Evolutionary conservation across 2,113 vertebrate genomes (phyloP), one percentile per base, ranked within the genome.

Genomic region (Nanorana parkeri): DNA sequence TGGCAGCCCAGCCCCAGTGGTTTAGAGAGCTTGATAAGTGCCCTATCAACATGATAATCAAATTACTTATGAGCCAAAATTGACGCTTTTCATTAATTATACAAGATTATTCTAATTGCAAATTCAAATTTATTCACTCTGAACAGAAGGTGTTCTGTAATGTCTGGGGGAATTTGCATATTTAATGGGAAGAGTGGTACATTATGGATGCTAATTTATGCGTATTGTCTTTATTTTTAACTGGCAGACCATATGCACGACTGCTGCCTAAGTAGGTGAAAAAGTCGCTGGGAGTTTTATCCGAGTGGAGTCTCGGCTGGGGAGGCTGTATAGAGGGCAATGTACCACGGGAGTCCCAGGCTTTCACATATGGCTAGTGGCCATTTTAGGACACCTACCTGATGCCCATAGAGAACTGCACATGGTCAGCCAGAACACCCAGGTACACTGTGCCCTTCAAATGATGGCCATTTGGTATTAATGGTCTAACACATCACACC

Each of bases 71-170:
- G 93, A 94, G 95, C 94, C 94, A 95, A 95, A 97, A 94, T 93
- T 95, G 96, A 96, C 92, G 93, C 93, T 95, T 96, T 96, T 97
- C 96, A 97, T 97, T 97, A 97, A 97, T 97, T 96, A 96, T 95
- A 95, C 95, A 95, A 95, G 95, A 97, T 96, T 94, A 96, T 94
- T 95, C 95, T 96, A 96, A 97, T 97, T 96, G 95, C 93, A 90
- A 93, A 96, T 97, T 96, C 96, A 96, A 97, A 97, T 98, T 93
- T 94, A 96, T 96, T 96, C 96, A 89, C 93, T 92, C 87, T 75
- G 94, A 97, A 96, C 96, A 97, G 95, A 97, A 96, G 97, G 96
- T 95, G 96, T 96, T 96, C 96, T 91, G 95, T 95, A 95, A 94
- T 95, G 95, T 95, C 93, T 96, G 95, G 94, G 92, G 91, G 92